Base-by-base conservation (phyloP, 2,113 vertebrate species). In the Anser brachyrhynchus region DNA sequence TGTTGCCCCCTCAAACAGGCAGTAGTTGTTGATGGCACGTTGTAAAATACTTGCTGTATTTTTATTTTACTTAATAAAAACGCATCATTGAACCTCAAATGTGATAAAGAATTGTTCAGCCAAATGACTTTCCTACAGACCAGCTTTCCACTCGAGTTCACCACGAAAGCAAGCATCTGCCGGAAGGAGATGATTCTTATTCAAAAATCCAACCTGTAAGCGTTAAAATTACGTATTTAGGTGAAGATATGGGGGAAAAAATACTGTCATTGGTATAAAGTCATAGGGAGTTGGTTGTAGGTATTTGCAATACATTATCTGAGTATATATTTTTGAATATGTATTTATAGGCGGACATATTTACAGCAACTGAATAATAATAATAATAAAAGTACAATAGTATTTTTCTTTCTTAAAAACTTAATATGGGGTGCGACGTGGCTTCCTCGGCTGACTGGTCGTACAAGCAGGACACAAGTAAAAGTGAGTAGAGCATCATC, bases 11-110 rank as follows among this genome's bases (percentile, higher is more conserved):
- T 88, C 78, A 62, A 57, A 67, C 33, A 83, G 14, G 37, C 20
- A 3, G 13, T 55, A 31, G 31, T 85, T 84, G 92, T 79, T 89
- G 84, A 86, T 75, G 81, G 10, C 43, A 67, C 81, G 57, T 76
- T 64, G 39, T 39, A 39, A 39, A 39, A 39, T 66, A 57, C 79
- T 70, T 62, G 49, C 43, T 33, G 28, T 35, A 17, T 39, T 93
- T 77, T 71, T 18, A 25, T 51, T 66, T 81, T 89, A 75, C 59
- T 92, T 93, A 92, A 92, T 92, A 87, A 89, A 92, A 93, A 9
- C 13, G 62, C 39, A 57, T 78, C 66, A 35, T 26, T 90, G 72
- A 95, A 90, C 58, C 89, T 71, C 73, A 71, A 88, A 82, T 58
- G 88, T 93, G 71, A 76, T 74, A 43, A 55, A 88, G 46, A 80